These are phyloP conservation scores for Chauna torquata DNA, from an alignment of 2,113 vertebrate species.

Conservation along the genomic window DNA sequence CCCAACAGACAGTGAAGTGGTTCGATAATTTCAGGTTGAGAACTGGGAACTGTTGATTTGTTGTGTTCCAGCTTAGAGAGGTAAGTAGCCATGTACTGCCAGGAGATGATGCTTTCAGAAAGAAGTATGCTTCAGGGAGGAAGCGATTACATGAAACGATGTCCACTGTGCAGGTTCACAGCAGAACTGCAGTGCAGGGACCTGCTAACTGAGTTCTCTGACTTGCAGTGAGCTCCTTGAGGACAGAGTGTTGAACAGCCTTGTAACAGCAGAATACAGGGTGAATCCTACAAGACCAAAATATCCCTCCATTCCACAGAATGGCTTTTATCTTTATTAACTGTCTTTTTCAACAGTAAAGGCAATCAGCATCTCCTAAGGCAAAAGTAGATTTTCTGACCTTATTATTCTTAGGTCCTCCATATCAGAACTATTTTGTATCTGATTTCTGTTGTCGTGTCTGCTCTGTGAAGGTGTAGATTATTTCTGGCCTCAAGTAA, in stretches of 20 bases:
- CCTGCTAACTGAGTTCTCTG: not conserved
- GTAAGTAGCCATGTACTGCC: not conserved
- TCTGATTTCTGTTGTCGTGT: not conserved
- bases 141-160: fast-evolving
- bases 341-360: not conserved
- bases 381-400: not conserved
- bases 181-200: not conserved
- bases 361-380: not conserved
- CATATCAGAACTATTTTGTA: not conserved
- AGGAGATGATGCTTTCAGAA: not conserved
- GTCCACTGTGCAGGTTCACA: not conserved
- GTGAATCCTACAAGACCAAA: not conserved
- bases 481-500: not conserved
- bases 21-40: not conserved
- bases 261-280: not conserved
- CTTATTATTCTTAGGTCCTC: not conserved
- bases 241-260: not conserved
- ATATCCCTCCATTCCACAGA: not conserved
- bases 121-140: fast-evolving
- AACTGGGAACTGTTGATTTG: not conserved
- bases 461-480: not conserved
- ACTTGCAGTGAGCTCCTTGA: not conserved
- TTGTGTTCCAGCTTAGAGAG: not conserved
- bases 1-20: not conserved
- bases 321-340: not conserved